Evolutionary conservation across 2,797 vertebrate species (phyloP), one percentile per base, ranked within the genome.

Genomic region (Babyrousa celebensis): DNA sequence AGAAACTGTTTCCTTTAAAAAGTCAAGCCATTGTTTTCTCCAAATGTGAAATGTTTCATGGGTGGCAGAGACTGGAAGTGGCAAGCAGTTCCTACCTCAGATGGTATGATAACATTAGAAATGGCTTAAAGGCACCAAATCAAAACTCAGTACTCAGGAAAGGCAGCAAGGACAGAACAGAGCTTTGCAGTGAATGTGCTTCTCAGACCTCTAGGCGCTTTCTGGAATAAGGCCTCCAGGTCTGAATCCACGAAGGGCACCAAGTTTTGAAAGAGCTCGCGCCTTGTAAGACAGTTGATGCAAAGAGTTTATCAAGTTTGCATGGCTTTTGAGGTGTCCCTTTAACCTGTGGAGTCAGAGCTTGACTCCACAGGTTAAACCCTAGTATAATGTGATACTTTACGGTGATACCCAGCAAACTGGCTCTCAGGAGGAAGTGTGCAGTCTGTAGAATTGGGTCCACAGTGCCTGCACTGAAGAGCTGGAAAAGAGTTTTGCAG

Each of bases 101-200:
- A 95, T 62, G 63, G 72, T 8, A 43, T 0, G 29, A 85, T 68
- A 91, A 60, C 60, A 74, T 67, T 27, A 60, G 18, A 92, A 60
- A 85, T 12, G 6, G 15, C 72, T 54, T 29, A 75, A 92, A 96
- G 29, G 89, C 9, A 72, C 25, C 2, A 2, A 60, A 83, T 83
- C 54, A 68, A 85, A 91, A 83, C 80, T n/a, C 48, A 85, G 25
- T 80, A 70, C 5, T 74, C n/a, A 65, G 72, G 58, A 78, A 93
- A 95, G 21, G 58, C 90, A 85, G 63, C 10, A 87, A 87, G 85
- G 67, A 85, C 2, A 94, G 40, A 89, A 62, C 1, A 52, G 99
- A 98, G 99, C 98, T 99, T 99, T 89, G 99, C 99, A 98, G 99
- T 99, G 99, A 99, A 99, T 99, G 83, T 68, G 94, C 9, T 56